These are phyloP conservation scores for Plutomurus gul DNA, from an alignment of 1,140 invertebrate genomes.

Conservation along the genomic window DNA sequence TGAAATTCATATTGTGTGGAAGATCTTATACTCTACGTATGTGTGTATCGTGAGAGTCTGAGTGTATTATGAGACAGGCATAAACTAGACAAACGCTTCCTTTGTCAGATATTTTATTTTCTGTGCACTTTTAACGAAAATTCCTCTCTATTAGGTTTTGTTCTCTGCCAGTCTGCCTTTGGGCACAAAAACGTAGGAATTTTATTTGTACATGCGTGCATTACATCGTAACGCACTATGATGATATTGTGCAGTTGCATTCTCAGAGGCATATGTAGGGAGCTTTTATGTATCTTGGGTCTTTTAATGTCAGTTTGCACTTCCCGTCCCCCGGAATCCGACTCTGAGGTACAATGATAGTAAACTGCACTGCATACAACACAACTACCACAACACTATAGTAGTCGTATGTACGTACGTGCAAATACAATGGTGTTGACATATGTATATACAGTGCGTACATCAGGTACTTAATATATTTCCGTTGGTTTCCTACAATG, in stretches of 20 bases:
- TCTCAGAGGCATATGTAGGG: too few relatives aligned
- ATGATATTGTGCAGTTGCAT: too few relatives aligned
- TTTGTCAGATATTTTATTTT: constrained; percentile 12
- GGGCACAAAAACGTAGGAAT: background rate
- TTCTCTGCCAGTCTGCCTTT: background rate
- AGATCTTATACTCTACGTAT: too few relatives aligned
- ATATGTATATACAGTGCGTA: too few relatives aligned
- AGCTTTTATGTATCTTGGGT: background rate
- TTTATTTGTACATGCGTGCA: background rate
- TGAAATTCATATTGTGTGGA: too few relatives aligned
- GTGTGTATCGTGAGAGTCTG: too few relatives aligned
- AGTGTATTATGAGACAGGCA: too few relatives aligned
- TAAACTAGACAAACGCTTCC: too few relatives aligned
- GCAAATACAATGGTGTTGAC: background rate
- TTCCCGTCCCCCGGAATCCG: background rate
- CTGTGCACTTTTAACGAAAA: constrained; percentile 16
- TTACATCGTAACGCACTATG: background rate
- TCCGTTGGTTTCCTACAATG: too few relatives aligned
- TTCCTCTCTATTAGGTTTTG: background rate
- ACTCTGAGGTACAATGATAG: constrained; percentile 1
- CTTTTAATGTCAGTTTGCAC: constrained; percentile 24
- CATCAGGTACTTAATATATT: too few relatives aligned
- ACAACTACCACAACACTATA: background rate
- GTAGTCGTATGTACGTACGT: background rate
- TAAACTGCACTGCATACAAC: constrained; percentile 1